A percentile compares a stretch with the other conserved stretches of the same genome.
Evolutionary conservation across 2,113 vertebrate species (phyloP).

Genomic region (Brienomyrus longianalis): DNA sequence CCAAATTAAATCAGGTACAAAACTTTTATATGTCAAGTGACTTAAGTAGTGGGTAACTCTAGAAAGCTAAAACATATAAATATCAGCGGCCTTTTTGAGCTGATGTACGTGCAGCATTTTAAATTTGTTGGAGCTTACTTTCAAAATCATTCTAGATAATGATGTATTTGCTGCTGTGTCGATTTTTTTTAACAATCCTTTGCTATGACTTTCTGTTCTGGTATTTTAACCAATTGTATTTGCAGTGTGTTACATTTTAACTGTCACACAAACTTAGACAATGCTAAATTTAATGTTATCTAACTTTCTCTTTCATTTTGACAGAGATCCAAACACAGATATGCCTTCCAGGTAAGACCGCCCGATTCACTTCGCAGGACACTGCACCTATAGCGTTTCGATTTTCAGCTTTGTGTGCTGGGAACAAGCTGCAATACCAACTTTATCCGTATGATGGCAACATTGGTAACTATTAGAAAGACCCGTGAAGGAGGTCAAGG

Average conservation of each 20-base stretch:
- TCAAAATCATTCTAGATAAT: background rate
- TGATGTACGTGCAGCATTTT: background rate
- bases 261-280: background rate
- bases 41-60: background rate
- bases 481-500: slow-evolving; percentile 9
- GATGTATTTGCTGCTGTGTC: background rate
- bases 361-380: background rate
- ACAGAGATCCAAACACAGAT: slow-evolving; percentile 59
- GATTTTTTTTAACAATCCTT: background rate
- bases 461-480: background rate
- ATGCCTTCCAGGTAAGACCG: slow-evolving; percentile 55
- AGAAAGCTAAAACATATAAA: background rate
- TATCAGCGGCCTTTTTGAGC: background rate
- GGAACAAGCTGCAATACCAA: background rate
- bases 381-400: background rate
- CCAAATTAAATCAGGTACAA: background rate
- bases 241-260: background rate
- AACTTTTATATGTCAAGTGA: background rate
- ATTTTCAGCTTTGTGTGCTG: background rate
- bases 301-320: background rate
- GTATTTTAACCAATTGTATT: background rate
- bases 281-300: background rate
- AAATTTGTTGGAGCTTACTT: background rate
- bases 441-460: background rate
- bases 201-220: background rate